phyloP scores from a whole-genome alignment of 2,797 vertebrate genomes.

The Choloepus didactylus region DNA sequence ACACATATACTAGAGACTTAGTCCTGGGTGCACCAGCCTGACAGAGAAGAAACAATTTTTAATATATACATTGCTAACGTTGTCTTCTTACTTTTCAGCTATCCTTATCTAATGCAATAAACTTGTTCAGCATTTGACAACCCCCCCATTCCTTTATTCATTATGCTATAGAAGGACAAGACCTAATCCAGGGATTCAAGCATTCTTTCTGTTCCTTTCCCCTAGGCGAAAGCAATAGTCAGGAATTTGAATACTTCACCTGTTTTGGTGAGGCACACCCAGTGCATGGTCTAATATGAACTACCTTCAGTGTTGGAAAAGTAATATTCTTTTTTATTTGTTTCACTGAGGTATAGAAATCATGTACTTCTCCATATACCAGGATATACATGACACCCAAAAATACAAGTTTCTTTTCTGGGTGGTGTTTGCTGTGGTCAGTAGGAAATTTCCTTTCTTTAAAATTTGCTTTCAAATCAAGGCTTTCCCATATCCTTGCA shows the following conservation, averaged over 20 bases:
- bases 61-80: neutral
- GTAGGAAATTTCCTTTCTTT: neutral
- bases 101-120: neutral
- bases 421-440: neutral
- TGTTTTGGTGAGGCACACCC: neutral
- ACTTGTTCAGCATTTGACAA: neutral
- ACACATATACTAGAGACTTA: neutral
- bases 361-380: neutral
- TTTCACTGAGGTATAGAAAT: neutral
- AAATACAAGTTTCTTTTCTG: conserved; percentile 4
- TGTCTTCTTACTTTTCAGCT: neutral
- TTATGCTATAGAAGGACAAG: neutral
- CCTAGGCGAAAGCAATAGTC: neutral
- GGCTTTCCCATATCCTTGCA: neutral
- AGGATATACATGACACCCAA: neutral
- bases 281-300: neutral
- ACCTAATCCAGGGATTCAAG: neutral
- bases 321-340: neutral
- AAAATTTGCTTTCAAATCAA: conserved; percentile 49
- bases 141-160: neutral
- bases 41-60: neutral
- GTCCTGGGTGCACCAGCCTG: neutral
- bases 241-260: neutral
- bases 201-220: conserved; percentile 7
- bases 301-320: neutral